Evolutionary conservation across 2,797 vertebrate genomes (phyloP), one percentile per base, ranked within the genome.

Genomic region (Thaleichthys pacificus): DNA sequence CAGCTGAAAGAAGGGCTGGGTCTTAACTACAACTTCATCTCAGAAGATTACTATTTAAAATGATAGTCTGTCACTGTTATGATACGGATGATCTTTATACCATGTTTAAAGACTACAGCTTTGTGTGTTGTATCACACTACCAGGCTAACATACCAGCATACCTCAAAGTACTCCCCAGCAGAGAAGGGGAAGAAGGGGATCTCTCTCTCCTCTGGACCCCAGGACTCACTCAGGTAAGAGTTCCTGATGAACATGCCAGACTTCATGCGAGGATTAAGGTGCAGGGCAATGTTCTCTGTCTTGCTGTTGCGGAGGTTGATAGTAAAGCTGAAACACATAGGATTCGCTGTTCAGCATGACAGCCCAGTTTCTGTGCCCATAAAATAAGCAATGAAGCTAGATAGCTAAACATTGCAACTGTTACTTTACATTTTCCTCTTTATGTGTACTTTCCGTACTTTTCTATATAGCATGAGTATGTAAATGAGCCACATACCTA

Each of bases 141-240:
- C 42, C 42, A 12, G 11, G 9, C 42, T 14, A 47, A 19, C 30
- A 65, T 51, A 2, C 51, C 38, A 1, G 54, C 63, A 79, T 91
- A 98, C 97, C 95, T 99, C 97, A 89, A 99, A 99, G 88, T 98
- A 99, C 81, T 97, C 95, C 64, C 95, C 96, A 4, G 95, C 87
- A 8, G 91, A 92, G 85, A 99, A 99, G 51, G 97, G 97, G 66
- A 98, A 99, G 77, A 89, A 78, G 38, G 88, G 77, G 68, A 96
- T 78, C 77, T 92, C 92, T 66, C 78, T 91, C 90, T 99, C 97
- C 87, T 99, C 97, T 75, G 94, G 94, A 73, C 97, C 97, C 97
- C 97, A 99, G 77, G 95, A 91, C 28, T 94, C 92, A 19, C 80
- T 82, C 88, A 99, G 92, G 85, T 94, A 96, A 0, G 97, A 97